A percentile compares a stretch with the other conserved stretches of the same genome.
Evolutionary conservation across 2,113 vertebrate genomes (phyloP).

Genomic region (Myiagra hebetior): DNA sequence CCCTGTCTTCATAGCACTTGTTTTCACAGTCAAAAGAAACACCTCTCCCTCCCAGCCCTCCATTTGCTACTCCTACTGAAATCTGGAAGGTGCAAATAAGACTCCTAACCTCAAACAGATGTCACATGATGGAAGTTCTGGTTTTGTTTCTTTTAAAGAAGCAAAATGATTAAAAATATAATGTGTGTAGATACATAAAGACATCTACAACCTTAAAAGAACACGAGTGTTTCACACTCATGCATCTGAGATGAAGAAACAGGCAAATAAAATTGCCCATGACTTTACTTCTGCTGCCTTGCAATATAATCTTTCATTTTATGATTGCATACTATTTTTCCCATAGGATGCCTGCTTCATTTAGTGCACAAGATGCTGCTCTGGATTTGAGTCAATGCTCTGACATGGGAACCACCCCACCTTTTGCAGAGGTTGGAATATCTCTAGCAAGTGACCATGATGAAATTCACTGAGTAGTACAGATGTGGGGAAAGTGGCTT

Average conservation of each 20-base stretch:
- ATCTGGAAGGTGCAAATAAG: neutral
- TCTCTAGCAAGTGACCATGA: neutral
- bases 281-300: neutral
- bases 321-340: neutral
- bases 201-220: neutral
- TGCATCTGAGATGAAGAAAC: neutral
- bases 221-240: neutral
- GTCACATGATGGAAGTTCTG: neutral
- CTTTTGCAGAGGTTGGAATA: neutral
- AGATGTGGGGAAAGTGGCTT: neutral
- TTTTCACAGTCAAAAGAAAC: neutral
- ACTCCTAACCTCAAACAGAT: neutral
- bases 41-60: neutral
- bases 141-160: neutral
- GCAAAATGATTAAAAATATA: neutral
- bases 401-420: neutral
- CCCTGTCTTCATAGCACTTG: neutral
- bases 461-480: neutral
- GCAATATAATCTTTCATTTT: neutral
- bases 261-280: neutral
- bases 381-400: neutral
- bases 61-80: neutral
- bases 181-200: neutral
- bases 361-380: neutral
- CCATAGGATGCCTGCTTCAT: neutral